Evolutionary conservation across 2,113 vertebrate genomes (phyloP).

Genomic region (Callopanchax toddi): DNA sequence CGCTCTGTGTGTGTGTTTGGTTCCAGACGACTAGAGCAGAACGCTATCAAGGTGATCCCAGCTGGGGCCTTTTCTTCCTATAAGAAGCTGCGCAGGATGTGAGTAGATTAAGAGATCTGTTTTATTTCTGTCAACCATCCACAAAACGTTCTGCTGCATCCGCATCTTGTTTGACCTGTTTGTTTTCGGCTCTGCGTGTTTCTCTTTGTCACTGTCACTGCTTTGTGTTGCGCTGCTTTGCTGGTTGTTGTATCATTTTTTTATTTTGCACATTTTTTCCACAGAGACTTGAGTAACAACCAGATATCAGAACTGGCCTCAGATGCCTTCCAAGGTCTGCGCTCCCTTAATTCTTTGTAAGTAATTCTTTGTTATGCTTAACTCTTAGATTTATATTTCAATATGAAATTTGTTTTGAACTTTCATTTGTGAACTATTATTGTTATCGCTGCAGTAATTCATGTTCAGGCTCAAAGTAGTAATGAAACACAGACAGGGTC

Average conservation of each 20-base stretch:
- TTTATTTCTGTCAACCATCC: conserved; percentile 34
- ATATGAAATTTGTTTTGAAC: too few species aligned
- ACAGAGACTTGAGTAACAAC: conserved; percentile 97
- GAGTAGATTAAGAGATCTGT: conserved; percentile 71
- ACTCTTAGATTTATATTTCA: too few species aligned
- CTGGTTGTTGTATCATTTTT: conserved; percentile 50
- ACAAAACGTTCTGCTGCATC: conserved; percentile 8
- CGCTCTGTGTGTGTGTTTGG: conserved; percentile 70
- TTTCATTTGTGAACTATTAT: too few species aligned
- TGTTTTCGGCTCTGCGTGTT: conserved; percentile 14
- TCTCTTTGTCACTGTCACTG: not conserved
- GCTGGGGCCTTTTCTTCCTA: conserved; percentile 96
- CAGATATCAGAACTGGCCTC: conserved; percentile 97
- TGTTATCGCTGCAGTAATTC: too few species aligned
- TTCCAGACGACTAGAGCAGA: conserved; percentile 97
- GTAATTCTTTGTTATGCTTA: conserved; percentile 61
- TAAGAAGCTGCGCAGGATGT: conserved; percentile 98
- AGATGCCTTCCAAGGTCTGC: conserved; percentile 95
- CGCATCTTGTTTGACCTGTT: conserved; percentile 1
- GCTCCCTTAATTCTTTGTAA: conserved; percentile 98
- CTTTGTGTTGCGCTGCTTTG: not conserved
- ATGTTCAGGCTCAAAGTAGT: too few species aligned
- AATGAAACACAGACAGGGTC: too few species aligned
- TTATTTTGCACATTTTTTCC: conserved; percentile 57
- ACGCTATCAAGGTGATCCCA: conserved; percentile 96